Evolutionary conservation across 2,113 vertebrate genomes (phyloP), one percentile per base, ranked within the genome.

Genomic region (Stegastes partitus): DNA sequence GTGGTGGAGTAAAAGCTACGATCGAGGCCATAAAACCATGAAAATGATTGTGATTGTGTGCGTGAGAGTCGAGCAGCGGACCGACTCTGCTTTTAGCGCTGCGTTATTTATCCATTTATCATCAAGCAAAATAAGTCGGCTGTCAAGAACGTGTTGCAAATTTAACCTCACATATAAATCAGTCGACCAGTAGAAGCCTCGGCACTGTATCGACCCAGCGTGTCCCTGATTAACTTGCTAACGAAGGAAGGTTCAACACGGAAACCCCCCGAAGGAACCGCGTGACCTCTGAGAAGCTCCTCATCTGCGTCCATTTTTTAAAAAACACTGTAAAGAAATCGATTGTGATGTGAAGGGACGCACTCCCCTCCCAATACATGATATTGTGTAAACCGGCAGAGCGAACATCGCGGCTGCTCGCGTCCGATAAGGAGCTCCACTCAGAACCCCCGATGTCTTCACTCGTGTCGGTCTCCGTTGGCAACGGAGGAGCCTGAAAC

Each of bases 391-490:
- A 47, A 56, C 21, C 18, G 8, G 37, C 3, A 15, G 18, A 79
- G 49, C 59, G 31, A 66, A 65, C 22, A 34, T 16, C 19, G 11
- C 5, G 1, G 31, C 50, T 56, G 8, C 28, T 37, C 25, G 19
- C 42, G 14, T 64, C 26, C 22, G 47, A 49, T 63, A 56, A 67
- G 47, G 7, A 8, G 21, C 58, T 9, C 39, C 28, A 44, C 39
- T 55, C 12, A 58, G 19, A n/a, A 50, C 45, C 50, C 19, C 14
- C 3, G 21, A 62, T 56, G 49, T 69, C 19, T 22, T 56, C 21
- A 28, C 56, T 56, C 21, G 26, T 56, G 55, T 45, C 31, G 11
- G 57, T 67, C 54, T 66, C 51, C 49, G 42, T 0, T 75, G 34
- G 42, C 63, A 67, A 67, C 42, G 0, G 49, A 26, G 9, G 42